These are phyloP conservation scores for Oreochromis spilurus DNA, from an alignment of 2,113 vertebrate genomes.

Conservation along the genomic window DNA sequence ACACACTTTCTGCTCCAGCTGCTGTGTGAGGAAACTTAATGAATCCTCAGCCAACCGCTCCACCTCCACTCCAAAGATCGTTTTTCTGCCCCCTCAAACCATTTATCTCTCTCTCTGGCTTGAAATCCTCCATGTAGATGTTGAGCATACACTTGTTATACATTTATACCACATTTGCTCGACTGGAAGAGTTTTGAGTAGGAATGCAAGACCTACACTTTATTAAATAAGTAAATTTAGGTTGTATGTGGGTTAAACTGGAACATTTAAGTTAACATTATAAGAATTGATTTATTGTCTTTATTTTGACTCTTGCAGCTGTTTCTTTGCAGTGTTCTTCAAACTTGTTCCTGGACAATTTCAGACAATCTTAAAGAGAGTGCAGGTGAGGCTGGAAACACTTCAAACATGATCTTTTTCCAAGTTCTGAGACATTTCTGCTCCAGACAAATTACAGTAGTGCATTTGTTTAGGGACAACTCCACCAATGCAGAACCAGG, in stretches of 20 bases:
- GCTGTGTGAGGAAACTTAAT: slow-evolving; percentile 16
- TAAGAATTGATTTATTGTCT: not conserved
- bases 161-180: not conserved
- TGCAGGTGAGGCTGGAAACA: not conserved
- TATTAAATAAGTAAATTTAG: not conserved
- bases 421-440: not conserved
- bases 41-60: slow-evolving; percentile 4
- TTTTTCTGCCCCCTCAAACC: not conserved
- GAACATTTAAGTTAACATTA: accelerated
- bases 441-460: accelerated
- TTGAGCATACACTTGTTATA: not conserved
- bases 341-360: not conserved
- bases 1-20: not conserved
- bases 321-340: not conserved
- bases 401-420: not conserved
- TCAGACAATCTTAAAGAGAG: accelerated
- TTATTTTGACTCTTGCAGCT: not conserved
- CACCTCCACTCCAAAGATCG: not conserved
- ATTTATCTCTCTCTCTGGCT: not conserved
- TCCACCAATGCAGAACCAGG: not conserved
- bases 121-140: not conserved
- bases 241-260: not conserved
- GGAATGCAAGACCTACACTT: not conserved
- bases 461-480: not conserved
- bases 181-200: not conserved